A percentile compares a stretch with the other conserved stretches of the same genome.
Conservation (phyloP, 2,797 vertebrate genomes). For the Euphonia xanthogaster region DNA sequence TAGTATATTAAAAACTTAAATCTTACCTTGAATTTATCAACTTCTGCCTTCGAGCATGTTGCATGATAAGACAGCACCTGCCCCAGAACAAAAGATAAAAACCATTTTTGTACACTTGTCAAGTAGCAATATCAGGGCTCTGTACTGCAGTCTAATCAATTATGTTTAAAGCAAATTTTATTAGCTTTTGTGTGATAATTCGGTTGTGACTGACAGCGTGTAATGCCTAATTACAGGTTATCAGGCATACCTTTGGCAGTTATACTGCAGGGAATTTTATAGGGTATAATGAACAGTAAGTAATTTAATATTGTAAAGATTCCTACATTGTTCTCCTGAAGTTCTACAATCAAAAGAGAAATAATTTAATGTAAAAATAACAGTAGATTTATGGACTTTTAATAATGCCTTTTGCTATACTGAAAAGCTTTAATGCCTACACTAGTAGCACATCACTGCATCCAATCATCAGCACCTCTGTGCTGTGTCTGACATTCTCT, state of each 20-base stretch:
- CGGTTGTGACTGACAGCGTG: constrained; percentile 2
- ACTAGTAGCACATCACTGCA: neutral
- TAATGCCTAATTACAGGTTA: neutral
- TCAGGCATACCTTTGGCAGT: neutral
- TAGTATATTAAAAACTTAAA: neutral
- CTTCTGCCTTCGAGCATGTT: constrained; percentile 97
- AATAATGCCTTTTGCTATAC: neutral
- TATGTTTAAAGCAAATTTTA: constrained; percentile 26
- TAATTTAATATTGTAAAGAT: neutral
- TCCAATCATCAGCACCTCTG: neutral
- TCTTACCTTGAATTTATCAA: constrained; percentile 99
- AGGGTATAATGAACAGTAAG: neutral
- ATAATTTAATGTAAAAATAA: neutral
- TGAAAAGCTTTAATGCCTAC: neutral
- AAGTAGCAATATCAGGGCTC: neutral
- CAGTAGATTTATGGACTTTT: neutral
- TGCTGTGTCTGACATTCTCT: neutral
- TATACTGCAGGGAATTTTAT: neutral
- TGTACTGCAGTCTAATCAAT: neutral
- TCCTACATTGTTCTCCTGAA: neutral
- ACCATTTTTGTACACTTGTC: neutral
- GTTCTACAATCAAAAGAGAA: neutral
- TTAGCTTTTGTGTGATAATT: neutral
- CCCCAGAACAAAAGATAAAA: constrained; percentile 51
- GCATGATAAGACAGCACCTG: constrained; percentile 98